phyloP scores from a whole-genome alignment of 2,797 vertebrate species.

The Neosilurus hyrtlii region DNA sequence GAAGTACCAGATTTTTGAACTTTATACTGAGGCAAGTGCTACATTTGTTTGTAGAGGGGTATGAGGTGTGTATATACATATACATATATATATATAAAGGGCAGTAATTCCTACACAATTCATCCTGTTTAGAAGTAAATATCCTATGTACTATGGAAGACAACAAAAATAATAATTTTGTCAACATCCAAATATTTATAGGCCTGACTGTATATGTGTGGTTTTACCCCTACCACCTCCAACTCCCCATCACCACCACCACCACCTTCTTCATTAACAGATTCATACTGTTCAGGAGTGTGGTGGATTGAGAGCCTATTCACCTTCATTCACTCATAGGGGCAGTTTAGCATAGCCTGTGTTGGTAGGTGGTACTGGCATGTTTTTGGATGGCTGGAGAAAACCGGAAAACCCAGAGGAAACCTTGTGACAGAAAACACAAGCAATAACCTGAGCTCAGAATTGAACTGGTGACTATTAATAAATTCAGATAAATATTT shows the following conservation, averaged over 20 bases:
- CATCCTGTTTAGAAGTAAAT: not conserved
- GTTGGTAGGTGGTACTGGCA: not conserved
- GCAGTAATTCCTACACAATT: not conserved
- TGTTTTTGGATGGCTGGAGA: not conserved
- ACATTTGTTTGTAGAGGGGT: too few species aligned
- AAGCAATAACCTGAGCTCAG: not conserved
- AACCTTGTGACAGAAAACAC: not conserved
- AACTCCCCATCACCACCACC: too few species aligned
- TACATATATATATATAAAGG: too few species aligned
- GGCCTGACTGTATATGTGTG: not conserved
- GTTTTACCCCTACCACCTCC: not conserved
- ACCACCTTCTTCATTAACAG: not conserved
- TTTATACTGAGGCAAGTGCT: too few species aligned
- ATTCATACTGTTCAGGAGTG: not conserved
- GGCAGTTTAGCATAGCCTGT: not conserved
- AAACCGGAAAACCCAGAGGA: not conserved
- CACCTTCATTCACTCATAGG: not conserved
- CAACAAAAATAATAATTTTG: not conserved
- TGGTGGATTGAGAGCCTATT: not conserved
- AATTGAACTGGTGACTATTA: not conserved
- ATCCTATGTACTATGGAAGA: not conserved
- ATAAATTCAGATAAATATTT: not conserved
- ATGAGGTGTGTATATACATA: too few species aligned
- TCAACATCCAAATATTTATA: not conserved
- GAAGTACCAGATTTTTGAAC: too few species aligned